Conservation (phyloP, 2,888 invertebrate genomes). For the Cinara cedri region DNA sequence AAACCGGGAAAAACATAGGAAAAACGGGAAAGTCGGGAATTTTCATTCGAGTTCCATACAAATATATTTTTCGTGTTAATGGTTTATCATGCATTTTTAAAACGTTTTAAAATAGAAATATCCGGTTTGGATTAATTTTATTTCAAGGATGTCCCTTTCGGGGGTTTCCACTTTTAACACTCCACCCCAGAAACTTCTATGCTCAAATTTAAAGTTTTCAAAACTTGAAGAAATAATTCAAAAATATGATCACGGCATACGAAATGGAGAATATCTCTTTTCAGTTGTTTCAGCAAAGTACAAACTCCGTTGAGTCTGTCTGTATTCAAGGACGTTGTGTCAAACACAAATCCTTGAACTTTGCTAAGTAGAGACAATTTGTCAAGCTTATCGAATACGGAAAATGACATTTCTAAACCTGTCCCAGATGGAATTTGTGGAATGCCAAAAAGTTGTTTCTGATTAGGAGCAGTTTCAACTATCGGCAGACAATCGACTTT, state of each 20-base stretch:
- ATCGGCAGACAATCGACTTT: conserved; percentile 13
- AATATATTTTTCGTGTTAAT: background rate
- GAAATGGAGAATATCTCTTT: conserved; percentile 59
- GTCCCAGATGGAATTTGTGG: conserved; percentile 27
- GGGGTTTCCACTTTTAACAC: conserved; percentile 53
- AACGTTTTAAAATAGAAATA: conserved; percentile 26
- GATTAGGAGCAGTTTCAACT: background rate
- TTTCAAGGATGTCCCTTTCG: conserved; percentile 61
- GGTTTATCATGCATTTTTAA: background rate
- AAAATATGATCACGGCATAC: conserved; percentile 60
- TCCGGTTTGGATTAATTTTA: conserved; percentile 51
- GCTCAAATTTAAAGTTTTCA: no score
- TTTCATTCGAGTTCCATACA: background rate
- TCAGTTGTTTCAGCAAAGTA: conserved; percentile 58
- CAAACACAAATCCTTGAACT: conserved; percentile 30
- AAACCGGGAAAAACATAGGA: no score
- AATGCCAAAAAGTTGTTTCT: conserved; percentile 11
- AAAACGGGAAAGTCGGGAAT: no score
- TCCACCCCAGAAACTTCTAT: no score
- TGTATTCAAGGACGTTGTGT: conserved; percentile 52
- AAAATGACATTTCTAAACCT: conserved; percentile 8
- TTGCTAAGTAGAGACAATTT: conserved; percentile 34
- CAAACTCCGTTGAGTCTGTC: conserved; percentile 59
- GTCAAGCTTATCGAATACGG: conserved; percentile 2
- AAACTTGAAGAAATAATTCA: conserved; percentile 59